Evolutionary conservation across 1,140 invertebrate genomes (phyloP).

Genomic region (Brachionus rotundiformis): DNA sequence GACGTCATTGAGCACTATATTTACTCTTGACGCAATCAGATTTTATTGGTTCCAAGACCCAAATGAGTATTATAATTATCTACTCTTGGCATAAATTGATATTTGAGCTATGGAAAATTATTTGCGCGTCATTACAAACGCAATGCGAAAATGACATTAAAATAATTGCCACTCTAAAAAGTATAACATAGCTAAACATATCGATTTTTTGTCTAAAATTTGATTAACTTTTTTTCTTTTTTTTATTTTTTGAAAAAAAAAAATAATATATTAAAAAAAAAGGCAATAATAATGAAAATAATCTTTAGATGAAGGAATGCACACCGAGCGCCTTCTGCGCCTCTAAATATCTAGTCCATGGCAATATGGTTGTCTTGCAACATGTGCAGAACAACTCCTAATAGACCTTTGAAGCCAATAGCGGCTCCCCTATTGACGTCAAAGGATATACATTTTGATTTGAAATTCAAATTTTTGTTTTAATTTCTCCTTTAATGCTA

Average conservation of each 20-base stretch:
- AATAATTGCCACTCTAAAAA: not conserved
- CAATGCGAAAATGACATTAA: not conserved
- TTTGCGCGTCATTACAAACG: not conserved
- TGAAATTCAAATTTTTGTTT: conserved; percentile 1
- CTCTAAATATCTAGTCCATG: not conserved
- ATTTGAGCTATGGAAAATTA: not conserved
- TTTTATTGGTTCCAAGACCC: not conserved
- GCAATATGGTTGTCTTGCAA: not conserved
- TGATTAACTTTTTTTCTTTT: conserved; percentile 1
- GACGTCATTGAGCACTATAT: not conserved
- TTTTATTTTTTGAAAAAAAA: too few species aligned
- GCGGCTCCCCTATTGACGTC: not conserved
- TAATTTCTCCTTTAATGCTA: conserved; percentile 14
- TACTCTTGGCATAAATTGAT: not conserved
- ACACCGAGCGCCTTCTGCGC: not conserved
- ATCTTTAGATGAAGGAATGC: too few species aligned
- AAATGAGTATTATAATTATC: too few species aligned
- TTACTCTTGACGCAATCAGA: not conserved
- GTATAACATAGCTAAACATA: conserved; percentile 1
- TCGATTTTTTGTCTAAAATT: conserved; percentile 15
- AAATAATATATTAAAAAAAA: not conserved
- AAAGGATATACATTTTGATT: not conserved
- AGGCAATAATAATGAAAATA: not conserved
- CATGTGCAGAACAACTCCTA: too few species aligned
- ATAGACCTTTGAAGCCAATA: not conserved